Conservation (phyloP, 2,797 vertebrate species). For the Sebastes matsubarae region DNA sequence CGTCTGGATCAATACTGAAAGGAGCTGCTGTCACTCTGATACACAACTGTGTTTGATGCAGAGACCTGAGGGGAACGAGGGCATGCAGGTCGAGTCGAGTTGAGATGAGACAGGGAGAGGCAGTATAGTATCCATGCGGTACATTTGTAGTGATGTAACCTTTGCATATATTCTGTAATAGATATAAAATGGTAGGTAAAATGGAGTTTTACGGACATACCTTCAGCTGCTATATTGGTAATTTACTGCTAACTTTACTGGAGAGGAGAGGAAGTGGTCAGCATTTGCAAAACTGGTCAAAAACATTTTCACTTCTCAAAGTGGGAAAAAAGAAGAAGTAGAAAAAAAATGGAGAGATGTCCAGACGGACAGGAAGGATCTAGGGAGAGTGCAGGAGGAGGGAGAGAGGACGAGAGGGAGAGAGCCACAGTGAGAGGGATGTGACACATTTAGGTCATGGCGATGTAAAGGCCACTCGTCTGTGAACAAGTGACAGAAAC, state of each 20-base stretch:
- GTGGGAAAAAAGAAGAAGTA: not conserved
- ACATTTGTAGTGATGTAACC: not conserved
- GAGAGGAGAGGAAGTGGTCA: slow-evolving; percentile 8
- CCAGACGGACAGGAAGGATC: slow-evolving; percentile 60
- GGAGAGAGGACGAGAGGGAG: slow-evolving; percentile 41
- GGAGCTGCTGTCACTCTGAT: slow-evolving; percentile 59
- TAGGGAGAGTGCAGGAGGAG: slow-evolving; percentile 44
- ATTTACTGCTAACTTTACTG: not conserved
- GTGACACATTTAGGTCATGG: slow-evolving; percentile 88
- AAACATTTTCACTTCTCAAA: slow-evolving; percentile 34
- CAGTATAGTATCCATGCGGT: not conserved
- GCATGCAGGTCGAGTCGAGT: slow-evolving; percentile 5
- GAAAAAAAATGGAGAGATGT: slow-evolving; percentile 33
- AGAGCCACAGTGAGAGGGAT: slow-evolving; percentile 60
- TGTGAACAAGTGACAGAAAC: slow-evolving; percentile 87
- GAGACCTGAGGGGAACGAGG: slow-evolving; percentile 33
- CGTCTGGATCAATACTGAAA: slow-evolving; percentile 61
- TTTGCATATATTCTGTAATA: not conserved
- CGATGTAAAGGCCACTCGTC: slow-evolving; percentile 86
- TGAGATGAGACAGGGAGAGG: slow-evolving; percentile 2
- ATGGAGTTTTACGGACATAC: not conserved
- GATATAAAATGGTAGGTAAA: not conserved
- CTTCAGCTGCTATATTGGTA: not conserved
- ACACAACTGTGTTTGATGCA: slow-evolving; percentile 49
- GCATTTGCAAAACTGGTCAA: slow-evolving; percentile 36